phyloP scores from a whole-genome alignment of 2,888 invertebrate genomes.

The Drosophila fungiperda region DNA sequence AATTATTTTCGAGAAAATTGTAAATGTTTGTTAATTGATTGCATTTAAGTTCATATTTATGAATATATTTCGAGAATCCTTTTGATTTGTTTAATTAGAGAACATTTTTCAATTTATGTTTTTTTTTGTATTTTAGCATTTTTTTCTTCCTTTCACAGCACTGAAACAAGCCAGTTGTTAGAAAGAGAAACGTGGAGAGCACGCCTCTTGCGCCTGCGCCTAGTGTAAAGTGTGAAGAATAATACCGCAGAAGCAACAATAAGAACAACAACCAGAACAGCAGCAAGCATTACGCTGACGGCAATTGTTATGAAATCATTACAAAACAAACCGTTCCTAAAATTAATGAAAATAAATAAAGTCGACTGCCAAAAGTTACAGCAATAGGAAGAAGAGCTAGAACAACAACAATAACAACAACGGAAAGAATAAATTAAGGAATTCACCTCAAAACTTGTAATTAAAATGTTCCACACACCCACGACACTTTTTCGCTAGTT shows the following conservation, averaged over 20 bases:
- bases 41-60: background rate
- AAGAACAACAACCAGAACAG: slow-evolving; percentile 28
- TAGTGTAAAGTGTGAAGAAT: slow-evolving; percentile 41
- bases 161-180: background rate
- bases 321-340: slow-evolving; percentile 71
- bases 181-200: slow-evolving; percentile 3
- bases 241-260: slow-evolving; percentile 33
- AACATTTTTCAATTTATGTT: background rate
- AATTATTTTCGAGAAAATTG: background rate
- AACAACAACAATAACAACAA: background rate
- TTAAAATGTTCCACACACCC: slow-evolving; percentile 3
- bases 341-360: slow-evolving; percentile 11
- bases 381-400: slow-evolving; percentile 3
- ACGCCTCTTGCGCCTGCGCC: slow-evolving; percentile 46
- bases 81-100: background rate
- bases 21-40: background rate
- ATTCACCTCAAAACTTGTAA: slow-evolving; percentile 16
- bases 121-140: background rate
- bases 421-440: background rate
- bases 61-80: background rate
- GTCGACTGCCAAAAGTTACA: slow-evolving; percentile 6
- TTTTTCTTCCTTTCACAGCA: background rate
- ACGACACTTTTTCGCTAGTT: slow-evolving; percentile 16
- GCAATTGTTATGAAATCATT: slow-evolving; percentile 81
- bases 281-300: slow-evolving; percentile 59